A percentile compares a stretch with the other conserved stretches of the same genome.
phyloP scores from a whole-genome alignment of 1,140 invertebrate species.

The Bactericera cockerelli region DNA sequence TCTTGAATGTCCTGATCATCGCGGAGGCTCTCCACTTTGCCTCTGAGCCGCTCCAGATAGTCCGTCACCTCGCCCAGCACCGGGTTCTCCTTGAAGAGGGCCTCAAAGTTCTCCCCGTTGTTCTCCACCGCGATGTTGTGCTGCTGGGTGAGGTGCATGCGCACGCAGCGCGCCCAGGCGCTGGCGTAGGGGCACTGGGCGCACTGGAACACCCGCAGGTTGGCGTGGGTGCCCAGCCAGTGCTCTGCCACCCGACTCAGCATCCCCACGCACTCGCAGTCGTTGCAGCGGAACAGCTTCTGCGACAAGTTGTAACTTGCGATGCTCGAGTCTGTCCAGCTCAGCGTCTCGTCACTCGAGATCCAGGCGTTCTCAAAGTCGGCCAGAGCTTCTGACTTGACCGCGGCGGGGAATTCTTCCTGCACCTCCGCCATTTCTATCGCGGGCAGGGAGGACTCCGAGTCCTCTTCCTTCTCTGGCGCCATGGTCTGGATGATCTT shows the following conservation, averaged over 20 bases:
- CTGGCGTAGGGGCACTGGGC: conserved; percentile 54
- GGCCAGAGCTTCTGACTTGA: conserved; percentile 30
- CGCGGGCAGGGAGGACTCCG: conserved; percentile 2
- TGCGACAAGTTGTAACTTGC: conserved; percentile 53
- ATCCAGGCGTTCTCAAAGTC: conserved; percentile 48
- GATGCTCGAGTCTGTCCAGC: conserved; percentile 52
- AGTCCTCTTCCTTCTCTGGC: conserved; percentile 5
- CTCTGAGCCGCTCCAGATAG: conserved; percentile 48
- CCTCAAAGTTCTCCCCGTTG: conserved; percentile 32
- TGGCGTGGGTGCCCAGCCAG: conserved; percentile 64
- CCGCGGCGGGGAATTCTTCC: conserved; percentile 7
- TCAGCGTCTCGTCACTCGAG: conserved; percentile 44
- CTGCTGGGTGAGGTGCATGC: conserved; percentile 51
- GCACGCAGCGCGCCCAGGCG: conserved; percentile 55
- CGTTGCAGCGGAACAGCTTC: conserved; percentile 53
- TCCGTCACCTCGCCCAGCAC: conserved; percentile 55
- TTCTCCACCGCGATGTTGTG: conserved; percentile 41
- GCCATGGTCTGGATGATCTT: conserved; percentile 30
- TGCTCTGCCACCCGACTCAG: conserved; percentile 64
- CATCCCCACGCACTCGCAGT: conserved; percentile 63
- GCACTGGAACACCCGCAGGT: conserved; percentile 53
- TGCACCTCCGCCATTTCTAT: conserved; percentile 2
- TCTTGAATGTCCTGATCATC: conserved; percentile 19
- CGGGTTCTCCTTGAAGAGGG: conserved; percentile 48
- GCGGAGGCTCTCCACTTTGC: conserved; percentile 36